Base-by-base conservation (phyloP, 2,888 invertebrate species). In the Lepidonotus clava region DNA sequence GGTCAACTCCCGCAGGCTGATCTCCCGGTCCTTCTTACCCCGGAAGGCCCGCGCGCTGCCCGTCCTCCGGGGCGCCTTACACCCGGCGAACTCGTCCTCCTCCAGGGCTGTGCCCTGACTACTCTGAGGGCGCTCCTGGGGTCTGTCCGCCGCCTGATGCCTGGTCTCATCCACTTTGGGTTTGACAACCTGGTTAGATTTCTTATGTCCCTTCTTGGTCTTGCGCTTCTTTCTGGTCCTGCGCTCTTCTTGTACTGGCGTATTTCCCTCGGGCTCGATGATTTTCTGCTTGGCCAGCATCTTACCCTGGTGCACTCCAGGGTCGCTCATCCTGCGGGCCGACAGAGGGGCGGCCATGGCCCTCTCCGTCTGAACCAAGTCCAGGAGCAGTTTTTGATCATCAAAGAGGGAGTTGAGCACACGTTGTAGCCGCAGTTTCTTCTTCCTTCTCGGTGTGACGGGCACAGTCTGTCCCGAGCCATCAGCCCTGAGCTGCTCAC, bases 1-100 rank as follows among this genome's bases (percentile, higher is more conserved):
- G 18, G 85, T 77, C 36, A 87, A 34, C 28, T 56, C 61, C 14
- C 86, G 51, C 14, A 87, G 56, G 76, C 41, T 56, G 0, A 85
- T 34, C 28, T 66, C 53, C 8, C 1, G 6, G 21, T 87, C 87
- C n/a, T 41, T 40, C 14, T 14, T 11, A 0, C 36, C 21, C 6
- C 8, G 14, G 61, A 85, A 76, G 8, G 56, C 14, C 28, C 84
- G n/a, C 21, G 67, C 66, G 24, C 86, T 86, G 1, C 28, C n/a
- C 8, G 34, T 67, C 56, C 83, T 51, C 34, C 86, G 36, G 1
- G 51, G n/a, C 4, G 0, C 8, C 46, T 86, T 40, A 18, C 61
- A 61, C 4, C 24, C 76, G 11, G n/a, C 24, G 36, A 76, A 76
- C 41, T 76, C 76, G 21, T 1, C n/a, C 5, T 34, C 34, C 41